Evolutionary conservation across 2,888 invertebrate species (phyloP), one percentile per base, ranked within the genome.

Genomic region (Lottia scabra): DNA sequence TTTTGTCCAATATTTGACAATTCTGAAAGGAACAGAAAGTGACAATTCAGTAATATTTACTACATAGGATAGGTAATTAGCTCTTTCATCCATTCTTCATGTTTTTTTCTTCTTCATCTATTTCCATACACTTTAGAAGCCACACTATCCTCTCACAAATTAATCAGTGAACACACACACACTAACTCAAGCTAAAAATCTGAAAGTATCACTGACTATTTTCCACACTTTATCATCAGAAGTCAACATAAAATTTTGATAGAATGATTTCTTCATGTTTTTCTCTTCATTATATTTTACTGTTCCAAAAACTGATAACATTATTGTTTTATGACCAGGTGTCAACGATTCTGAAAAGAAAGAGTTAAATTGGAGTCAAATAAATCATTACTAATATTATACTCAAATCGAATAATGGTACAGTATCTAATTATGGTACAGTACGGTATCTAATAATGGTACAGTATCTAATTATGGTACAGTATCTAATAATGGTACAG

Each of bases 151-250:
- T 16, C 64, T 30, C 38, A 27, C 27, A 4, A 30, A 30, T n/a
- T 16, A 27, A 38, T 64, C 6, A 30, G n/a, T 16, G 27, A 64
- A 38, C 26, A 64, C 16, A 38, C 64, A 26, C 0, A 12, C 26
- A 26, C 27, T 16, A 15, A 38, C 38, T 64, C 30, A 27, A 30
- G 27, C 95, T 91, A 95, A 95, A 81, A 95, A 91, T 85, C 97
- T 92, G 84, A 96, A 96, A 83, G 94, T 94, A 87, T 97, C 97
- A 63, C 94, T 95, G 15, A 95, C 95, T 80, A 98, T 95, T 90
- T 97, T 97, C 97, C 97, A 97, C 87, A 96, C 96, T 80, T 95
- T 95, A 19, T 93, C 95, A 77, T 95, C 93, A 6, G 95, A 95
- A 0, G 96, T 96, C 69, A 97, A 93, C 38, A 96, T 91, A 87